A percentile compares a stretch with the other conserved stretches of the same genome.
phyloP scores from a whole-genome alignment of 2,888 invertebrate species.

The Rambutsinella grinnellia region DNA sequence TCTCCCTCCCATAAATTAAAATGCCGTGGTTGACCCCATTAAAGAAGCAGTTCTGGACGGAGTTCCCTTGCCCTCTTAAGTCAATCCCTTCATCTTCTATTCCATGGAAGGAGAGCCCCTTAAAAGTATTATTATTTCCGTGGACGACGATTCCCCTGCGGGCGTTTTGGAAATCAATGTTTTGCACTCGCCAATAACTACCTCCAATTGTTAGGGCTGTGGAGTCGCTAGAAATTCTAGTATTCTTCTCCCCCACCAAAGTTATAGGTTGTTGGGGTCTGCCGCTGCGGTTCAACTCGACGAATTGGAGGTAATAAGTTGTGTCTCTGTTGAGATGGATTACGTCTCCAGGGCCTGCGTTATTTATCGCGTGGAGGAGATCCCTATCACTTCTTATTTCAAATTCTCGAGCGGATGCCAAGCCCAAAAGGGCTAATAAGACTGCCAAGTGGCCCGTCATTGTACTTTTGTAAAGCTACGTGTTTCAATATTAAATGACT shows the following conservation, averaged over 20 bases:
- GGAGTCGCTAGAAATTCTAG: constrained; percentile 23
- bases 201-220: constrained; percentile 21
- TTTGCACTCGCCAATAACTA: constrained; percentile 20
- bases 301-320: constrained; percentile 15
- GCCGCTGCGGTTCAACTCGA: constrained; percentile 19
- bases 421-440: neutral
- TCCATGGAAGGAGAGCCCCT: constrained; percentile 12
- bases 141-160: constrained; percentile 18
- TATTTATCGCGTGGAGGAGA: constrained; percentile 4
- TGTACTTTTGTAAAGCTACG: neutral
- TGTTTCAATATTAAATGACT: neutral
- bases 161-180: constrained; percentile 20
- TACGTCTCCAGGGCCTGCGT: constrained; percentile 34
- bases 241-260: constrained; percentile 9
- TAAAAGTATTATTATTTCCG: constrained; percentile 37
- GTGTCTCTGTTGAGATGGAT: constrained; percentile 21
- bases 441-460: neutral
- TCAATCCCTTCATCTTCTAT: constrained; percentile 29
- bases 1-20: constrained; percentile 10
- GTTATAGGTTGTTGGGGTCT: constrained; percentile 18
- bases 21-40: constrained; percentile 29
- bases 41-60: constrained; percentile 15
- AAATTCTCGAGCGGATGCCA: constrained; percentile 12
- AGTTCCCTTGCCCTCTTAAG: constrained; percentile 24
- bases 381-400: constrained; percentile 16